Conservation (phyloP, 2,888 invertebrate genomes). For the Lepidonotus clava region DNA sequence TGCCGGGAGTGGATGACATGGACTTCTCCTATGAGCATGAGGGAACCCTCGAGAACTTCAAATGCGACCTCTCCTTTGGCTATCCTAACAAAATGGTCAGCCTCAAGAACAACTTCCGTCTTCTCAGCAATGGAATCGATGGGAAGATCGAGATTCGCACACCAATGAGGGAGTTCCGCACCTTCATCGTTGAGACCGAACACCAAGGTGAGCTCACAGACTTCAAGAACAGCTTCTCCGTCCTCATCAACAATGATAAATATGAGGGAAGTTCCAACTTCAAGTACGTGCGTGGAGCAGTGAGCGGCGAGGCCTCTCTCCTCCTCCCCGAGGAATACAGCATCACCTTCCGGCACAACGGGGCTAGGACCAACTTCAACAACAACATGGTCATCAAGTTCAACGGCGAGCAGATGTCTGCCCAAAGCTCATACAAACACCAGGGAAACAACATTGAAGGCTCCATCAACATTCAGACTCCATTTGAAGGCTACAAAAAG, state of each 20-base stretch:
- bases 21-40: not conserved
- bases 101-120: not conserved
- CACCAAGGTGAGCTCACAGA: conserved; percentile 49
- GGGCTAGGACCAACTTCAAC: conserved; percentile 39
- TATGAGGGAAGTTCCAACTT: not conserved
- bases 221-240: conserved; percentile 34
- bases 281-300: not conserved
- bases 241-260: conserved; percentile 12
- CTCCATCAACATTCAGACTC: not conserved
- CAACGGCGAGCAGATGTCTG: conserved; percentile 22
- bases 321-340: conserved; percentile 1
- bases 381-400: conserved; percentile 19
- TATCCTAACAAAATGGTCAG: not conserved
- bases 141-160: not conserved
- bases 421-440: conserved; percentile 16
- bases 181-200: not conserved
- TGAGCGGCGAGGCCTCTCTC: not conserved
- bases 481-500: conserved; percentile 36
- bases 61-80: not conserved
- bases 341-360: conserved; percentile 39
- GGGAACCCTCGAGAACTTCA: conserved; percentile 11
- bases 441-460: conserved; percentile 43
- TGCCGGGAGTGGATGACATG: not conserved
- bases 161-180: not conserved
- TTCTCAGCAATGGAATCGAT: not conserved